Base-by-base conservation (phyloP, 2,113 vertebrate species). In the Syngnathus scovelli region DNA sequence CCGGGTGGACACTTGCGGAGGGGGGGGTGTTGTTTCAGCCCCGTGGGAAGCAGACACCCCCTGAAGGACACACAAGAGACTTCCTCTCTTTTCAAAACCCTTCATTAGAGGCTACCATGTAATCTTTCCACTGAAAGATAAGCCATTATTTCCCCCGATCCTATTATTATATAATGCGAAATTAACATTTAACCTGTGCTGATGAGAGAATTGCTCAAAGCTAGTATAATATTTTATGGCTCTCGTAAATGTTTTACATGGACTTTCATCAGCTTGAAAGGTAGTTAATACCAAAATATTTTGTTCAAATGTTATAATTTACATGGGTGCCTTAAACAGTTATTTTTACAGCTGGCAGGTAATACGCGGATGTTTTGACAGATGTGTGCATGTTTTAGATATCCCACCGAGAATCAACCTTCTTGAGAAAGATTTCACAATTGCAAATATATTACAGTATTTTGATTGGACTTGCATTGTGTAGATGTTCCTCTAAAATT, bases 331-430 rank as follows among this genome's bases (percentile, higher is more conserved):
- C 49, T 21, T 58, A 67, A 79, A 61, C n/a, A 18, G 46, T 86
- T 56, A 58, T 48, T 65, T 3, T 77, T 36, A 70, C 82, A 84
- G 83, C 83, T 81, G 83, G 79, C 69, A 84, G 82, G 78, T 85
- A 69, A 61, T 65, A 68, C 59, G 64, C 75, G 71, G 84, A 83
- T 86, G 78, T 88, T 88, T 82, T 81, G 52, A 81, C 84, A 86
- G 84, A 71, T 86, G 33, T 68, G 49, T 56, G 70, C 51, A 7
- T 38, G 60, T 61, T 61, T 61, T 61, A 19, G 13, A 33, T 4
- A 7, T 65, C 78, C 75, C 36, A 12, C 69, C 52, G 74, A 13
- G 64, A 65, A 55, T 6, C 54, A 36, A 78, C 38, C 38, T 27
- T 38, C 12, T 36, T 4, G 41, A 64, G 36, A 59, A 38, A 5